Percentiles rank a stretch among this genome's conserved stretches.
Evolutionary conservation across 2,113 vertebrate species (phyloP).

Genomic region (Sialia sialis): DNA sequence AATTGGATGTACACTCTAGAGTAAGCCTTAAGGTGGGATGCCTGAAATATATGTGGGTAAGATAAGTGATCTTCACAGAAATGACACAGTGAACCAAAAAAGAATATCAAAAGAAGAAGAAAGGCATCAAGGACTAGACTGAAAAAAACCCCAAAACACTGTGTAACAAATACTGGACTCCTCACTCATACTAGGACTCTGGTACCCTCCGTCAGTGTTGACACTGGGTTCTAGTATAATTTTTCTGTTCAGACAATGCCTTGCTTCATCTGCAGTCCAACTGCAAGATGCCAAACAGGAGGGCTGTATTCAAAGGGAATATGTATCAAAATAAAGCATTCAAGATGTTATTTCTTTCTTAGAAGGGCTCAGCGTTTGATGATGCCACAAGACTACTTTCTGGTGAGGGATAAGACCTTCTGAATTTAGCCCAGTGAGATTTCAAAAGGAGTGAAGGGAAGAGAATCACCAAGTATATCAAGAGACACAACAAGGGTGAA

Average conservation of each 20-base stretch:
- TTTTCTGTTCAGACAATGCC: not conserved
- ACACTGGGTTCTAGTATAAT: not conserved
- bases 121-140: not conserved
- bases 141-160: not conserved
- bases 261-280: not conserved
- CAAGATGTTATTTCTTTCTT: not conserved
- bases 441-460: constrained; percentile 13
- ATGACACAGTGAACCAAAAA: not conserved
- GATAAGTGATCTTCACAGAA: not conserved
- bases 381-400: not conserved
- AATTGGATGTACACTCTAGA: not conserved
- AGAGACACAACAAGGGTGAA: constrained; percentile 67
- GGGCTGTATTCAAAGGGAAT: not conserved
- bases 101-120: constrained; percentile 3
- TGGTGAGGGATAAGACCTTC: not conserved
- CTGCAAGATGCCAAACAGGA: not conserved
- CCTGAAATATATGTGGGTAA: not conserved
- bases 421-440: not conserved
- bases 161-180: not conserved
- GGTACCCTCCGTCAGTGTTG: not conserved
- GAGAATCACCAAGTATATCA: constrained; percentile 48
- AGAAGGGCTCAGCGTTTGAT: not conserved
- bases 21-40: not conserved
- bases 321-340: not conserved
- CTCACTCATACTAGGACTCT: not conserved